Conservation (phyloP, 2,113 vertebrate species). For the Oryzias javanicus region DNA sequence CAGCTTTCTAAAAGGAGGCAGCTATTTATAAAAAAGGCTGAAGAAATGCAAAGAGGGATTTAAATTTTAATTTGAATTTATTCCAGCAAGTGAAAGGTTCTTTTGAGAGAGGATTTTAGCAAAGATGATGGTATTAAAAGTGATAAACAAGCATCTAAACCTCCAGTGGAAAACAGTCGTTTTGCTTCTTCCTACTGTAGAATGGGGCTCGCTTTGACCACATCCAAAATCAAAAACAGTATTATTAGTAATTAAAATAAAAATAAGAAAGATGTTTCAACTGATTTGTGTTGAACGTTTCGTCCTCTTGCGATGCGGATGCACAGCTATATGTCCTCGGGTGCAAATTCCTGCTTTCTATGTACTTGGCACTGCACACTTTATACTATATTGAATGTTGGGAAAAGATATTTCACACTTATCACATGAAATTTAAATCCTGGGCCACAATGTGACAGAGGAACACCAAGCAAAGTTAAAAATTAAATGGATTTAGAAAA, state of each 20-base stretch:
- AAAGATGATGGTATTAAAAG: slow-evolving; percentile 87
- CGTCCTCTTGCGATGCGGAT: slow-evolving; percentile 56
- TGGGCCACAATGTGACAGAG: slow-evolving; percentile 46
- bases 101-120: slow-evolving; percentile 86
- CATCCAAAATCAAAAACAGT: slow-evolving; percentile 77
- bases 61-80: slow-evolving; percentile 90
- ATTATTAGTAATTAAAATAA: slow-evolving; percentile 80
- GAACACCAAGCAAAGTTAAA: slow-evolving; percentile 61
- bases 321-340: slow-evolving; percentile 62
- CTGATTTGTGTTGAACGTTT: slow-evolving; percentile 66
- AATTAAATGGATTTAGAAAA: slow-evolving; percentile 62
- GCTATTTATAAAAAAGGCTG: slow-evolving; percentile 87
- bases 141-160: slow-evolving; percentile 87
- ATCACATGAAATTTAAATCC: slow-evolving; percentile 70
- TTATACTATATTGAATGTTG: slow-evolving; percentile 56
- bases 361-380: slow-evolving; percentile 61
- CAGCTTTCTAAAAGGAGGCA: slow-evolving; percentile 87
- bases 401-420: slow-evolving; percentile 65
- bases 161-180: slow-evolving; percentile 80
- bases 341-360: slow-evolving; percentile 56
- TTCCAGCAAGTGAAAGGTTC: slow-evolving; percentile 88
- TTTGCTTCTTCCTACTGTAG: slow-evolving; percentile 77
- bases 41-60: slow-evolving; percentile 88
- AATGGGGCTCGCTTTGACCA: slow-evolving; percentile 74
- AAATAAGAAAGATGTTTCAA: slow-evolving; percentile 72